Evolutionary conservation across 1,140 invertebrate species (phyloP), one percentile per base, ranked within the genome.

Genomic region (Sarcophaga peregrina): DNA sequence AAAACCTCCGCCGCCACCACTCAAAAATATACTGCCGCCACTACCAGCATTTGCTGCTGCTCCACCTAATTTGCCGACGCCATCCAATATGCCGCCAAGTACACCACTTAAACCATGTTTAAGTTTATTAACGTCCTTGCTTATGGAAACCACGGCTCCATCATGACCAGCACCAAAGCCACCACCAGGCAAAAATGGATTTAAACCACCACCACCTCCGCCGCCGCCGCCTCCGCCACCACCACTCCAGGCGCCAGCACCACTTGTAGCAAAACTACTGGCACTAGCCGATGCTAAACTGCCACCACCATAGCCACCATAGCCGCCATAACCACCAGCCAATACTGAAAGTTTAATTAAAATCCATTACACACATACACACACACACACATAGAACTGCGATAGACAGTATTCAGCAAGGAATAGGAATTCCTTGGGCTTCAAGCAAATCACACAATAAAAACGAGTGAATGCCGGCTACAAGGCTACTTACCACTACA

Each of bases 121-220:
- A n/a, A 81, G 62, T n/a, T 25, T 25, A 62, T 81, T 76, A 9
- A 74, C 45, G 10, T 76, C 82, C 74, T 75, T 82, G 73, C 74
- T 47, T 20, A 82, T 78, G 8, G 73, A 76, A 3, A 82, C 48
- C 15, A 54, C n/a, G 17, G 54, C n/a, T 50, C 80, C 58, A 46
- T 46, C 62, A 46, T 54, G 37, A 46, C 76, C 15, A 37, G 25
- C 25, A 37, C 25, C 25, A 37, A 37, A 37, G 25, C 82, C 82
- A 46, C 72, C 74, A 68, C 82, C 82, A 17, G 82, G 54, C 13
- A 83, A 45, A 80, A 83, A 83, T 20, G 82, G 82, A 80, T 83
- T 83, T 4, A 37, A 15, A 5, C 54, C 82, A 68, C 17, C 10
- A 47, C 20, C 58, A 13, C 81, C 68, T 0, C 58, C 68, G 3